Evolutionary conservation across 2,888 invertebrate species (phyloP).

Genomic region (Dichetophora obliterata): DNA sequence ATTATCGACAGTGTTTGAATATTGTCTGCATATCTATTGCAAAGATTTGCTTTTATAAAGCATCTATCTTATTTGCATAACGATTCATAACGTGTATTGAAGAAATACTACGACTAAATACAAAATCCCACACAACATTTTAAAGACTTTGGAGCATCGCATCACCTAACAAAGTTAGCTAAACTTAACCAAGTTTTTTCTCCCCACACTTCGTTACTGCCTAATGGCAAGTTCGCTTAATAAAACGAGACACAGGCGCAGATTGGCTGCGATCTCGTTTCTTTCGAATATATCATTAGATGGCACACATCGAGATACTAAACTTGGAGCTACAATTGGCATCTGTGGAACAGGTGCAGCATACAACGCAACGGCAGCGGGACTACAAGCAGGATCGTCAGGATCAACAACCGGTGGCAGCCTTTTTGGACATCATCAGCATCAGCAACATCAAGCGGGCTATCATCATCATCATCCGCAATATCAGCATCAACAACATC

Average conservation of each 20-base stretch:
- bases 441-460: slow-evolving; percentile 50
- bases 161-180: too few species aligned
- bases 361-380: slow-evolving; percentile 53
- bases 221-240: slow-evolving; percentile 71
- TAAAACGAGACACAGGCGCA: slow-evolving; percentile 81
- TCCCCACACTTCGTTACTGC: slow-evolving; percentile 56
- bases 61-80: too few species aligned
- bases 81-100: too few species aligned
- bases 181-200: slow-evolving; percentile 12
- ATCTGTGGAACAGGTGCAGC: slow-evolving; percentile 59
- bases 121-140: too few species aligned
- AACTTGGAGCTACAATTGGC: slow-evolving; percentile 71
- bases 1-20: too few species aligned
- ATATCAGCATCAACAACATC: slow-evolving; percentile 47
- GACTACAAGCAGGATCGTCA: slow-evolving; percentile 51
- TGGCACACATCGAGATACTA: slow-evolving; percentile 85
- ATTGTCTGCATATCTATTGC: too few species aligned
- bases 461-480: slow-evolving; percentile 44
- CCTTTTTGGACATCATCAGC: slow-evolving; percentile 54
- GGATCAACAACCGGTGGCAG: slow-evolving; percentile 51
- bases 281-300: slow-evolving; percentile 95
- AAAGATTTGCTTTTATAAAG: too few species aligned
- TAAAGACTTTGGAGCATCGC: too few species aligned
- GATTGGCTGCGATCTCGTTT: slow-evolving; percentile 93
- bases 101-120: too few species aligned